Evolutionary conservation across 2,888 invertebrate species (phyloP), one percentile per base, ranked within the genome.

Genomic region (Hirtodrosophila duncani): DNA sequence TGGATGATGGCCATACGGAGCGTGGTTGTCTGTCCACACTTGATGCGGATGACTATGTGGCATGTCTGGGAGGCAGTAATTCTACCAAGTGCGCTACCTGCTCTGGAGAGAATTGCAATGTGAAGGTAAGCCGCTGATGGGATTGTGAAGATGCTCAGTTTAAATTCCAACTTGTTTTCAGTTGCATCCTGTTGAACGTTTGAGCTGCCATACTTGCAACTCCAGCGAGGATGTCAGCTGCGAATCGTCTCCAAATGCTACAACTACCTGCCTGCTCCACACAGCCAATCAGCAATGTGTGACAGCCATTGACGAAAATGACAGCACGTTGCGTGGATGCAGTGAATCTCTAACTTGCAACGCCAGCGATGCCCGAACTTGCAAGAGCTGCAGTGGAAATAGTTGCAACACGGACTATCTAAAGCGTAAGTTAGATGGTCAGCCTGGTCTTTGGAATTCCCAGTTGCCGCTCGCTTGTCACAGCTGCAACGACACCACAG

Each of bases 371-470:
- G 16, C 37, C 0, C 34, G 18, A 0, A 58, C 13, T 2, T 85
- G 85, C 23, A 61, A 67, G 24, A 38, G 6, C 1, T 85, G 84
- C 9, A n/a, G 44, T 8, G 72, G 63, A 2, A 16, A 37, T 3
- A 49, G 74, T 16, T 85, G 84, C 46, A 85, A 85, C 23, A 56
- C 51, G 1, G 52, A 11, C 2, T 82, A 85, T 20, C 34, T 85
- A 10, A 67, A 74, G 33, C 66, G 82, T 0, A 34, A 66, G 9
- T 36, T 24, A 2, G 82, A 84, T 37, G 84, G 71, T 0, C 71
- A 70, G 16, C 83, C 85, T 0, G 85, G 85, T 0, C 34, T 53
- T 3, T 85, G 85, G 85, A 72, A 45, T 0, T 86, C 85, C 48
- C 3, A 30, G 7, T 41, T 84, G 27, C 86, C 85, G 1, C 38